phyloP scores from a whole-genome alignment of 2,888 invertebrate species.

The Drosophila fulvimacula region DNA sequence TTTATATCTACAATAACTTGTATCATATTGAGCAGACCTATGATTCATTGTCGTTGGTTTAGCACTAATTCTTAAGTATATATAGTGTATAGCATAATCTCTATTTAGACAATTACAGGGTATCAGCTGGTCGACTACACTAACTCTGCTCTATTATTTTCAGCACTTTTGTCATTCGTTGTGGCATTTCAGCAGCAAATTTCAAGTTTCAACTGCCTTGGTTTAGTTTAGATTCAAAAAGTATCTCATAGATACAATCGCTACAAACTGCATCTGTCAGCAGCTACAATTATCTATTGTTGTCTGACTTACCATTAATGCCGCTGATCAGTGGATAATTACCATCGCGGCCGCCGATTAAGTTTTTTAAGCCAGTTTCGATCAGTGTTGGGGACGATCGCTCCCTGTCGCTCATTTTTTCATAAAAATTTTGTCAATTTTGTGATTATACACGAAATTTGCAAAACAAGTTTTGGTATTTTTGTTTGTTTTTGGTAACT shows the following conservation, averaged over 20 bases:
- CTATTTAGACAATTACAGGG: background rate
- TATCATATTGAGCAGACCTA: background rate
- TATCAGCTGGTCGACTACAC: background rate
- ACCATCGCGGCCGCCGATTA: conserved; percentile 92
- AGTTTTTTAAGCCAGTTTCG: conserved; percentile 93
- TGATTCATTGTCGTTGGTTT: background rate
- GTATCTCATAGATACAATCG: conserved; percentile 3
- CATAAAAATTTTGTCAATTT: conserved; percentile 83
- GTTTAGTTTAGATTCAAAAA: background rate
- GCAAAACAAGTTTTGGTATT: conserved; percentile 36
- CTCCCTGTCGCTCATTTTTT: conserved; percentile 94
- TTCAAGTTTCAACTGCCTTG: background rate
- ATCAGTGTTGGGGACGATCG: conserved; percentile 94
- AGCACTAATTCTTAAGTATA: background rate
- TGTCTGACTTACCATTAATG: conserved; percentile 86
- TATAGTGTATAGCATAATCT: background rate
- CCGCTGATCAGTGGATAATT: conserved; percentile 92
- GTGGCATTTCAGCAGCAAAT: background rate
- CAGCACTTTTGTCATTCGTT: background rate
- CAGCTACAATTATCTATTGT: background rate
- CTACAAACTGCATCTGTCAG: background rate
- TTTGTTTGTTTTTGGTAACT: background rate
- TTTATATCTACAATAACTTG: background rate
- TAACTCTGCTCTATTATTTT: background rate
- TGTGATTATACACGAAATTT: conserved; percentile 81